Percentiles rank a stretch among this genome's conserved stretches.
phyloP scores from a whole-genome alignment of 2,888 invertebrate genomes.

The Xylota segnis region DNA sequence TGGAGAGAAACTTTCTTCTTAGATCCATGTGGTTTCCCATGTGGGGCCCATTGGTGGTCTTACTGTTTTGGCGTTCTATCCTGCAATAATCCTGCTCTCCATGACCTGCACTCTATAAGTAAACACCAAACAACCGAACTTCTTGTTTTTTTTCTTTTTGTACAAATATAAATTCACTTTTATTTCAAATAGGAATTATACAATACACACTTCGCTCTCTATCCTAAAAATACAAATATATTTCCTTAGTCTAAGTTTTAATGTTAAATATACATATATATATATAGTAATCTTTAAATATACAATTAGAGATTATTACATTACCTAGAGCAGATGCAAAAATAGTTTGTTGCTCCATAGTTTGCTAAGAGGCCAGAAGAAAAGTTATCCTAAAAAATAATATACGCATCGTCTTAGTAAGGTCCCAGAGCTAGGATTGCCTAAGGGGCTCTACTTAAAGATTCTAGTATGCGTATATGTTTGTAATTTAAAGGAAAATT shows the following conservation, averaged over 20 bases:
- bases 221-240: constrained; percentile 70
- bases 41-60: too few species aligned
- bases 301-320: constrained; percentile 34
- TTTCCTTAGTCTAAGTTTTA: constrained; percentile 40
- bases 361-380: constrained; percentile 63
- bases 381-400: background rate
- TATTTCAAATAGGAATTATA: constrained; percentile 75
- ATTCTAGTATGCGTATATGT: background rate
- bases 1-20: too few species aligned
- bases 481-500: constrained; percentile 48
- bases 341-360: constrained; percentile 38
- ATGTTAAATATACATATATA: constrained; percentile 44
- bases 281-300: constrained; percentile 26
- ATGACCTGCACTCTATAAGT: background rate
- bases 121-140: background rate
- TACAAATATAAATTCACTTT: constrained; percentile 77
- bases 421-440: constrained; percentile 5
- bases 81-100: too few species aligned
- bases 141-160: constrained; percentile 31
- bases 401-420: constrained; percentile 41
- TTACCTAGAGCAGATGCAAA: constrained; percentile 36
- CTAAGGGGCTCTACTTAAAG: constrained; percentile 36
- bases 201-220: constrained; percentile 71
- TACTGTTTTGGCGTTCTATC: too few species aligned
- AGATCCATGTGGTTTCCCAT: too few species aligned